Conservation (phyloP, 2,113 vertebrate genomes). For the Uropsilus gracilis region DNA sequence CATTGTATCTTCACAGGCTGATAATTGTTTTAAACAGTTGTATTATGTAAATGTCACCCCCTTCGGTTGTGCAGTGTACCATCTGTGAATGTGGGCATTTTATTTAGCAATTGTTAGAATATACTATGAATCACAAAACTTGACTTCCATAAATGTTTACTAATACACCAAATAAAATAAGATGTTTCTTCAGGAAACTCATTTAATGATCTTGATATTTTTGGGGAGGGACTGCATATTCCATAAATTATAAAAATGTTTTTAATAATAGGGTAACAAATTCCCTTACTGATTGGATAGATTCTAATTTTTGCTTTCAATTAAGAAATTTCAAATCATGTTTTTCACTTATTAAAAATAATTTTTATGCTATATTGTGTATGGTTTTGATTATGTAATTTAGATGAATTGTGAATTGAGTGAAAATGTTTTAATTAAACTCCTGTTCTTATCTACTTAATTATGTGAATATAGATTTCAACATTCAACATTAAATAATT, state of each 20-base stretch:
- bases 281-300: background rate
- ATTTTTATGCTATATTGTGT: background rate
- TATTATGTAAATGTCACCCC: background rate
- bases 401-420: background rate
- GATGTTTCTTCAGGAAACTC: background rate
- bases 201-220: background rate
- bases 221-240: background rate
- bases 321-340: background rate
- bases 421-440: background rate
- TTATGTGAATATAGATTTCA: background rate
- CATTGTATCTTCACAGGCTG: background rate
- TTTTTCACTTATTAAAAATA: constrained; percentile 21
- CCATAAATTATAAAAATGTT: background rate
- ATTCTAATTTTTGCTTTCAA: background rate
- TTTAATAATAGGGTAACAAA: background rate
- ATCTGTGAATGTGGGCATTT: background rate
- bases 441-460: background rate
- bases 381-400: background rate
- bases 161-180: background rate
- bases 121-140: background rate
- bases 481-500: background rate
- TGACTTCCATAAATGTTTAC: background rate
- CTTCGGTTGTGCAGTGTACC: background rate
- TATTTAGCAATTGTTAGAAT: background rate
- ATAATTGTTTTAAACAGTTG: fast-evolving